Evolutionary conservation across 2,888 invertebrate genomes (phyloP).

Genomic region (Pristionchus arcanus): DNA sequence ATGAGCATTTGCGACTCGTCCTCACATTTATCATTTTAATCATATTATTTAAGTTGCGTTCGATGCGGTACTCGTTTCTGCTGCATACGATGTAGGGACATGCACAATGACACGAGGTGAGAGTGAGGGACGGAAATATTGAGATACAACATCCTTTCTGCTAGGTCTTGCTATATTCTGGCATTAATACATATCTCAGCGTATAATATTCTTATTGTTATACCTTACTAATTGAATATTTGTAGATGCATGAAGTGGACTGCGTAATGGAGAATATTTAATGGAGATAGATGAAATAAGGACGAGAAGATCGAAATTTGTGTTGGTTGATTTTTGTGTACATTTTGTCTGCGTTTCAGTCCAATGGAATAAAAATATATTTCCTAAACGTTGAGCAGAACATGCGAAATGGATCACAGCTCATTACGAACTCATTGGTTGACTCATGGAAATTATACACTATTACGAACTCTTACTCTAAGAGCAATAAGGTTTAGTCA

Average conservation of each 20-base stretch:
- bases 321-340: slow-evolving; percentile 1
- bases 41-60: slow-evolving; percentile 1
- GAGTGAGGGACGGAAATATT: not conserved
- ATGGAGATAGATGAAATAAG: not conserved
- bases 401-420: too few species aligned
- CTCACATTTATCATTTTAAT: too few species aligned
- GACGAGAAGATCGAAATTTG: not conserved
- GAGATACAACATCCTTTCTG: not conserved
- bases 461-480: not conserved
- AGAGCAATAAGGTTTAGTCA: not conserved
- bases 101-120: slow-evolving; percentile 54
- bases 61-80: slow-evolving; percentile 54
- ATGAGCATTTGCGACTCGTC: too few species aligned
- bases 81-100: slow-evolving; percentile 50
- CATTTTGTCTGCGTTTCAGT: not conserved
- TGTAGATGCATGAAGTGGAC: slow-evolving; percentile 50
- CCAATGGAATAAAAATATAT: not conserved
- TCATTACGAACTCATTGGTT: not conserved
- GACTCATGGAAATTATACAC: not conserved
- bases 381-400: not conserved
- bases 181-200: too few species aligned
- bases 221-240: not conserved
- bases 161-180: too few species aligned
- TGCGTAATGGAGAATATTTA: not conserved
- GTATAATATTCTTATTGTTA: too few species aligned